These are phyloP conservation scores for Illadopsis cleaveri DNA, from an alignment of 2,113 vertebrate genomes.

Conservation along the genomic window DNA sequence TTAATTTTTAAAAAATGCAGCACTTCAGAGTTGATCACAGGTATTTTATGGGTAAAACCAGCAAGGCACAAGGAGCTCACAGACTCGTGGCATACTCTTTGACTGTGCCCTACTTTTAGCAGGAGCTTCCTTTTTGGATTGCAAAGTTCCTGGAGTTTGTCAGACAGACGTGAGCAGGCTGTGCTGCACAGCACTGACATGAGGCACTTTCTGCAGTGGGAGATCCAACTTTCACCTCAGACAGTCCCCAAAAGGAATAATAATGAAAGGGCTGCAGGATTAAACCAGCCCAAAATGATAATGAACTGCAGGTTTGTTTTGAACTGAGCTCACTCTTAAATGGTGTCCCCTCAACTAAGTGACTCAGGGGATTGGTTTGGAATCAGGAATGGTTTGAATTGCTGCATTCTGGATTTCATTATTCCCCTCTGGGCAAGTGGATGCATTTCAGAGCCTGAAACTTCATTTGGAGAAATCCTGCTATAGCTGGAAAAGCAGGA, in stretches of 20 bases:
- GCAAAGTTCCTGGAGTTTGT: neutral
- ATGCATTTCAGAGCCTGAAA: slow-evolving; percentile 19
- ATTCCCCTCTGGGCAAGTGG: slow-evolving; percentile 8
- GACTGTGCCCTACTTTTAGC: neutral
- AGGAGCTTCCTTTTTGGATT: neutral
- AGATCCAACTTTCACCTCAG: neutral
- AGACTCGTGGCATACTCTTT: neutral
- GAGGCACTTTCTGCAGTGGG: neutral
- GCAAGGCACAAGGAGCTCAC: neutral
- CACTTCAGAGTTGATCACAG: neutral
- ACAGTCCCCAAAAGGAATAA: neutral
- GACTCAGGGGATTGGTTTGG: neutral
- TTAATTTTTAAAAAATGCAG: neutral
- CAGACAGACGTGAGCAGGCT: fast-evolving
- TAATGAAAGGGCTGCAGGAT: neutral
- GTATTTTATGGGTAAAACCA: neutral
- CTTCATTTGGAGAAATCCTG: slow-evolving; percentile 17
- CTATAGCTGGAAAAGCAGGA: slow-evolving; percentile 40
- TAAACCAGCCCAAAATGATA: slow-evolving; percentile 6
- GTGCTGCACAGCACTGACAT: neutral
- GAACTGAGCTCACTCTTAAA: slow-evolving; percentile 22
- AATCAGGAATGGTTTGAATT: slow-evolving; percentile 9
- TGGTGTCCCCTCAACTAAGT: neutral
- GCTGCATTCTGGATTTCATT: slow-evolving; percentile 56
- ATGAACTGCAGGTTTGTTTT: slow-evolving; percentile 56